These are phyloP conservation scores for Tachyglossus aculeatus DNA, from an alignment of 2,797 vertebrate species.

Conservation along the genomic window DNA sequence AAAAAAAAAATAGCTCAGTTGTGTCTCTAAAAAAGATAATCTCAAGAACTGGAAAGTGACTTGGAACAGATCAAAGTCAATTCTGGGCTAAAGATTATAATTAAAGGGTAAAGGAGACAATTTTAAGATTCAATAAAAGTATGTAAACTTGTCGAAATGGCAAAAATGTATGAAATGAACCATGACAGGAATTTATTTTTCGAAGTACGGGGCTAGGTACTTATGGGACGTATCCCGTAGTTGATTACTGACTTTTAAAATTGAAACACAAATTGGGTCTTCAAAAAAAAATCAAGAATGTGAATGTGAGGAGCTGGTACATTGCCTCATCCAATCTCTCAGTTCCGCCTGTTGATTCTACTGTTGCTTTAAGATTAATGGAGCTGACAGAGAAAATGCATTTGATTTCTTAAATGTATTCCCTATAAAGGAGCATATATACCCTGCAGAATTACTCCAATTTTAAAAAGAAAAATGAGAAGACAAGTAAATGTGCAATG, in stretches of 20 bases:
- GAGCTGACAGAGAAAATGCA: background rate
- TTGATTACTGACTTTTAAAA: slow-evolving; percentile 15
- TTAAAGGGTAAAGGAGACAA: slow-evolving; percentile 27
- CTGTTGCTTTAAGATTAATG: background rate
- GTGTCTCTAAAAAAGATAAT: background rate
- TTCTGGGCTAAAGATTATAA: background rate
- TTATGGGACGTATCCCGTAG: background rate
- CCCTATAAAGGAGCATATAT: too few relatives aligned
- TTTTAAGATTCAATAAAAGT: slow-evolving; percentile 26
- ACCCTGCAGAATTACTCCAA: too few relatives aligned
- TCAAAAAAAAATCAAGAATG: background rate
- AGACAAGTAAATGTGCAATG: too few relatives aligned
- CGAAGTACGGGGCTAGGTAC: background rate
- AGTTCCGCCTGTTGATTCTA: background rate
- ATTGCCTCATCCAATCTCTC: background rate
- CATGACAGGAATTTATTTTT: background rate
- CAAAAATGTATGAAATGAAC: slow-evolving; percentile 6
- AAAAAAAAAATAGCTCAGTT: slow-evolving; percentile 11
- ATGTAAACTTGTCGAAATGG: too few relatives aligned
- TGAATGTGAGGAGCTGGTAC: background rate
- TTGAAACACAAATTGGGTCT: slow-evolving; percentile 9
- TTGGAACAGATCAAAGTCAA: slow-evolving; percentile 26
- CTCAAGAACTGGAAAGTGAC: slow-evolving; percentile 19
- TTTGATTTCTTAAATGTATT: slow-evolving; percentile 10
- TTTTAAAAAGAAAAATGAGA: too few relatives aligned